Base-by-base conservation (phyloP, 2,888 invertebrate species). In the Adelognathus sp. region DNA sequence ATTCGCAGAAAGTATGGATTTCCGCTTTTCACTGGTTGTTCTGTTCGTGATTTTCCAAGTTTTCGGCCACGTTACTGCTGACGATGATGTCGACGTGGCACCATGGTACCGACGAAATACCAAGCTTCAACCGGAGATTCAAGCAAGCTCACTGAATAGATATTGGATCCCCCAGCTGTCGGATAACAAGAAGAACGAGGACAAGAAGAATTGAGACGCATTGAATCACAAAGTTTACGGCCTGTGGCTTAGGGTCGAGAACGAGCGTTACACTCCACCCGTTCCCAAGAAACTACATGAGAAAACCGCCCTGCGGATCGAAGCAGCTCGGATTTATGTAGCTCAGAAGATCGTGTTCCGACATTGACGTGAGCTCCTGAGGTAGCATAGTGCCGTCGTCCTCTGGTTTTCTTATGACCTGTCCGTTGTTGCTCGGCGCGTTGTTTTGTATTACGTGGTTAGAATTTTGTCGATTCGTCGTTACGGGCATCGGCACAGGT, bases 251-350 rank as follows among this genome's bases (percentile, higher is more conserved):
- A 50, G 29, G 29, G 14, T n/a, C 50, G 21, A n/a, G 11, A 50
- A 50, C 50, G n/a, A 50, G 11, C 24, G n/a, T 50, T 50, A 50
- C 21, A 11, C n/a, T n/a, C n/a, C n/a, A n/a, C n/a, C n/a, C 6
- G 11, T 9, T 44, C 27, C n/a, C n/a, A n/a, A n/a, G 9, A 29
- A 41, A 3, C 86, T 90, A 91, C 88, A 91, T 90, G 60, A 91
- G 89, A 78, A 91, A 91, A 60, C 88, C 88, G 33, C 85, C 88
- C 58, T 90, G 90, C 0, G 88, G 96, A 92, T 97, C 97, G 91
- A 97, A 97, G 91, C 96, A 96, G 93, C 95, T 96, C 63, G 97
- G 96, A 93, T 97, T 97, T 85, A 97, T 97, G 92, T 97, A 96
- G 90, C 96, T 97, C 85, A 97, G 94, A 84, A 97, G 93, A 92